phyloP scores from a whole-genome alignment of 2,113 vertebrate species.

The Lasiurus borealis region DNA sequence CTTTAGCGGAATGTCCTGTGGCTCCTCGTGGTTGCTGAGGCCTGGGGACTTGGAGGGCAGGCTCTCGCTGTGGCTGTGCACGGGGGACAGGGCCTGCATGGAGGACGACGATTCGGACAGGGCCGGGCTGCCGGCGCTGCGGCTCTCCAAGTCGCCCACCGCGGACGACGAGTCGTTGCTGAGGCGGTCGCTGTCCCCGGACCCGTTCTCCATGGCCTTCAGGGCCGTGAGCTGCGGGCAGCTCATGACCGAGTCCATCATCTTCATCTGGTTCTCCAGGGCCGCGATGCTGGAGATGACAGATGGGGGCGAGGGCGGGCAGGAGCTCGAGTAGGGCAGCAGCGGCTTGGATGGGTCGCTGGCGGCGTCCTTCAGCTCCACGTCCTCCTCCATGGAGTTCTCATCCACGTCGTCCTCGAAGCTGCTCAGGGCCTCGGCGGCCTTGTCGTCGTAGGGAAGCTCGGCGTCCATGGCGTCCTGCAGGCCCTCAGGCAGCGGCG shows the following conservation, averaged over 20 bases:
- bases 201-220: slow-evolving; percentile 93
- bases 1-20: slow-evolving; percentile 93
- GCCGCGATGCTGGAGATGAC: slow-evolving; percentile 98
- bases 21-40: slow-evolving; percentile 90
- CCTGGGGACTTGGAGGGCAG: slow-evolving; percentile 94
- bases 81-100: slow-evolving; percentile 94
- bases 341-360: slow-evolving; percentile 90
- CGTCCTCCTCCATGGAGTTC: slow-evolving; percentile 96
- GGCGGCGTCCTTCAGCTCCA: slow-evolving; percentile 90
- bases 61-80: slow-evolving; percentile 94
- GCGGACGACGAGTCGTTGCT: slow-evolving; percentile 94
- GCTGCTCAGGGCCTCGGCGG: slow-evolving; percentile 92
- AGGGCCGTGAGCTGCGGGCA: slow-evolving; percentile 91
- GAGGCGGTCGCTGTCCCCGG: slow-evolving; percentile 94
- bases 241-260: slow-evolving; percentile 96
- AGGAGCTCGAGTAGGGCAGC: slow-evolving; percentile 89
- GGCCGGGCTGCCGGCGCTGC: slow-evolving; percentile 95
- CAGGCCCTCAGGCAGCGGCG: slow-evolving; percentile 94
- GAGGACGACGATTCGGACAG: slow-evolving; percentile 97
- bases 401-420: slow-evolving; percentile 96
- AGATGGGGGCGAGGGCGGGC: slow-evolving; percentile 95
- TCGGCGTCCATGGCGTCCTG: slow-evolving; percentile 95
- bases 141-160: slow-evolving; percentile 93
- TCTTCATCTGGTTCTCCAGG: slow-evolving; percentile 99
- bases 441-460: slow-evolving; percentile 95